Evolutionary conservation across 2,888 invertebrate species (phyloP).

Genomic region (Melanotus villosus): DNA sequence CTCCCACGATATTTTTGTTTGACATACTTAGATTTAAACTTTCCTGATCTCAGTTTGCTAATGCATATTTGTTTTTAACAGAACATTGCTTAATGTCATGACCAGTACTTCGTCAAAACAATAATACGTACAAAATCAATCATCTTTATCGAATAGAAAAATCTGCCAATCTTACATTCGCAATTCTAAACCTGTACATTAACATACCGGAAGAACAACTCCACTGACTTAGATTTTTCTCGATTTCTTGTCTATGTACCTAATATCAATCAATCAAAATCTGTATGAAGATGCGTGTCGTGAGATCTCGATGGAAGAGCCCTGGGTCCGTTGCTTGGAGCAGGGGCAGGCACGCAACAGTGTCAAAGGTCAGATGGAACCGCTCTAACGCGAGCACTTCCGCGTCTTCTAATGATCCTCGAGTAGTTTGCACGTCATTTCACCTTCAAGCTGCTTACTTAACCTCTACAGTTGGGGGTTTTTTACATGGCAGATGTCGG

Average conservation of each 20-base stretch:
- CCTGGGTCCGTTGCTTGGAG: conserved; percentile 12
- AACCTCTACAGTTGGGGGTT: conserved; percentile 5
- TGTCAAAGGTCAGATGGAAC: conserved; percentile 41
- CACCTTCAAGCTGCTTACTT: conserved; percentile 17
- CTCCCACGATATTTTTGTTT: too few relatives aligned
- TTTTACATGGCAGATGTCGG: neutral
- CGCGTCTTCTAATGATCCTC: conserved; percentile 45
- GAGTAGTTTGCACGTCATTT: conserved; percentile 34
- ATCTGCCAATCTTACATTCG: neutral
- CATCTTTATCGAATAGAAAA: too few relatives aligned
- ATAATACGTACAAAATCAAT: too few relatives aligned
- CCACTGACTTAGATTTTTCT: neutral
- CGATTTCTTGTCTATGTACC: neutral
- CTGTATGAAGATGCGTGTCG: conserved; percentile 19
- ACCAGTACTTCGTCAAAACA: too few relatives aligned
- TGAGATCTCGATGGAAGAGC: conserved; percentile 9
- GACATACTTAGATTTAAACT: too few relatives aligned
- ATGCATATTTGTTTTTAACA: too few relatives aligned
- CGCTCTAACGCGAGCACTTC: conserved; percentile 43
- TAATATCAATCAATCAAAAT: conserved; percentile 28
- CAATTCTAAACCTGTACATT: neutral
- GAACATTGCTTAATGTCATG: too few relatives aligned
- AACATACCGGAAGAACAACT: neutral
- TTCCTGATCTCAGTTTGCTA: too few relatives aligned
- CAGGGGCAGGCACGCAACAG: conserved; percentile 35